phyloP scores from a whole-genome alignment of 1,140 invertebrate species.

The Lysiphlebus fabarum region DNA sequence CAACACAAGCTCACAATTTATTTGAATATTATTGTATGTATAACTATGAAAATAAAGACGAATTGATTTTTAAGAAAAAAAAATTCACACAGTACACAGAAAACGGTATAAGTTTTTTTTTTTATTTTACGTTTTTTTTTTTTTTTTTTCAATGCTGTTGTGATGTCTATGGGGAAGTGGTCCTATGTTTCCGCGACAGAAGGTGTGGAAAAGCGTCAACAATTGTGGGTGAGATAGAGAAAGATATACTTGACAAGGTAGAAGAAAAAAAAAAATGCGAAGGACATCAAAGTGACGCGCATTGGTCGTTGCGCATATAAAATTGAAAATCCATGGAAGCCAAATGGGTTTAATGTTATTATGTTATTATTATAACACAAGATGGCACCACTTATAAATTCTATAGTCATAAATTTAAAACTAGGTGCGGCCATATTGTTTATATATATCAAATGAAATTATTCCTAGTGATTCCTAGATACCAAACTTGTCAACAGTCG shows the following conservation, averaged over 20 bases:
- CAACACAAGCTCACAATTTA: background rate
- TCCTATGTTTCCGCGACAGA: conserved; percentile 5
- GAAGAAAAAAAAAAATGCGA: conserved; percentile 8
- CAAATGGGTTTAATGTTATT: background rate
- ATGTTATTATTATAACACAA: too few species aligned
- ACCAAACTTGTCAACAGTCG: too few species aligned
- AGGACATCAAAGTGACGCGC: conserved; percentile 5
- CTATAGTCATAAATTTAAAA: too few species aligned
- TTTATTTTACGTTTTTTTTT: too few species aligned
- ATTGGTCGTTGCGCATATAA: background rate
- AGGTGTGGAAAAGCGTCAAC: conserved; percentile 25
- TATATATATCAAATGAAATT: too few species aligned
- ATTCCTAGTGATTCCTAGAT: too few species aligned
- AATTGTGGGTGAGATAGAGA: conserved; percentile 6
- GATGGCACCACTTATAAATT: too few species aligned
- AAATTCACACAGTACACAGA: background rate
- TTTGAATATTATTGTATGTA: conserved; percentile 19
- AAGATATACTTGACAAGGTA: background rate
- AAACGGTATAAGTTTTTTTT: background rate
- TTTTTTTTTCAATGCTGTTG: background rate
- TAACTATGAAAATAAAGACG: background rate
- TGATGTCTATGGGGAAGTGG: conserved; percentile 1
- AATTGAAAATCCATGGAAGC: conserved; percentile 4
- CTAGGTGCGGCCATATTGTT: too few species aligned
- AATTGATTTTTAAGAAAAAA: conserved; percentile 1